Conservation (phyloP, 2,797 vertebrate genomes). For the Silurus lanzhouensis region DNA sequence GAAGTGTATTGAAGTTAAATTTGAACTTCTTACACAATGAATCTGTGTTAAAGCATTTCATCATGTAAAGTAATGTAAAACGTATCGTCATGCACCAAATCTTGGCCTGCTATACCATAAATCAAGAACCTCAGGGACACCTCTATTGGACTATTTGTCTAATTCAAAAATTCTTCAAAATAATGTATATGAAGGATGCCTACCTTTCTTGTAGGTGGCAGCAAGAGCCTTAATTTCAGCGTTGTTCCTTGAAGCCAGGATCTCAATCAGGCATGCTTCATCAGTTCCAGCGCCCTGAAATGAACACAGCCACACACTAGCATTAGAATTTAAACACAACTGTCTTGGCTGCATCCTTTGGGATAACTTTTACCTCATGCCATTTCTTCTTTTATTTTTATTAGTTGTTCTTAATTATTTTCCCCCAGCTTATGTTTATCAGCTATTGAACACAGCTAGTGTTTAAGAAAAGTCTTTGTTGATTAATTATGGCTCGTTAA, state of each 20-base stretch:
- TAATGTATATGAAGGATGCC: background rate
- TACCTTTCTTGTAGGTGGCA: conserved; percentile 80
- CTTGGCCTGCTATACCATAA: too few species aligned
- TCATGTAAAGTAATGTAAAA: background rate
- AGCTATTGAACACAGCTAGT: background rate
- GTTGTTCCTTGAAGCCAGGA: conserved; percentile 86
- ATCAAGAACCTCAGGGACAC: too few species aligned
- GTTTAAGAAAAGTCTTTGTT: background rate
- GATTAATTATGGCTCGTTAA: background rate
- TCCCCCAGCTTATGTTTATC: background rate
- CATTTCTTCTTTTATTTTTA: background rate
- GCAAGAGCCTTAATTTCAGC: conserved; percentile 80
- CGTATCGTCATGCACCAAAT: background rate
- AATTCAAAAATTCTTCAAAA: background rate
- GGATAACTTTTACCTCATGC: background rate
- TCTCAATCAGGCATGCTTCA: conserved; percentile 91
- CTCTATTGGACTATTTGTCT: too few species aligned
- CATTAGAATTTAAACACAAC: background rate
- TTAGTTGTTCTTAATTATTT: background rate
- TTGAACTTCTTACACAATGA: background rate
- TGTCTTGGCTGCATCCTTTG: background rate
- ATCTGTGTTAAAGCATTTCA: background rate
- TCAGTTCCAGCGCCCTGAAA: conserved; percentile 92
- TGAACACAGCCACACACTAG: background rate
- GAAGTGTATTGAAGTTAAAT: background rate